Conservation (phyloP, 2,888 invertebrate genomes). For the Lepeophtheirus nordmannii region DNA sequence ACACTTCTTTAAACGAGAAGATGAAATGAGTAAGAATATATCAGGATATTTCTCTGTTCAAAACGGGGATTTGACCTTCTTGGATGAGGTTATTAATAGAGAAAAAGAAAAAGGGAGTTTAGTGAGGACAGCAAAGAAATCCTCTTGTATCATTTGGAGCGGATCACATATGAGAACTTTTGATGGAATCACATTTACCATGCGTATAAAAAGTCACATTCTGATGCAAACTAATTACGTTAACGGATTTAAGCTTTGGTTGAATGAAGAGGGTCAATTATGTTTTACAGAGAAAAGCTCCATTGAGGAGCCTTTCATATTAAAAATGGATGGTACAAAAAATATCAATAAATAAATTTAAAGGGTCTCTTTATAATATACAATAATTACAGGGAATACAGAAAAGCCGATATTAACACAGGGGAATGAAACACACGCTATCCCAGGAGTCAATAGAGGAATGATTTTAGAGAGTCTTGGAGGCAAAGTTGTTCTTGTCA, state of each 20-base stretch:
- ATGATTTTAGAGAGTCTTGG: slow-evolving; percentile 55
- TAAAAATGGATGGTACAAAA: background rate
- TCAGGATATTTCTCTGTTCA: background rate
- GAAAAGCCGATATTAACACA: background rate
- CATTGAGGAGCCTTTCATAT: background rate
- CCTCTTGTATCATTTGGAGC: slow-evolving; percentile 63
- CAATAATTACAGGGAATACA: background rate
- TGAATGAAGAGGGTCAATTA: background rate
- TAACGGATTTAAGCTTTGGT: background rate
- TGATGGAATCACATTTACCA: slow-evolving; percentile 45
- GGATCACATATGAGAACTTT: slow-evolving; percentile 68
- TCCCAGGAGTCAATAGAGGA: slow-evolving; percentile 56
- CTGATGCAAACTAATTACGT: background rate
- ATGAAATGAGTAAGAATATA: background rate
- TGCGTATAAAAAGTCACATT: background rate
- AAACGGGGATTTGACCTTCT: background rate
- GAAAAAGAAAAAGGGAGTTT: background rate
- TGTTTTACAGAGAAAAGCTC: background rate
- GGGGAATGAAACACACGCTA: slow-evolving; percentile 43
- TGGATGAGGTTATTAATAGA: background rate
- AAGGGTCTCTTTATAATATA: background rate
- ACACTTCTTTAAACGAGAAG: background rate
- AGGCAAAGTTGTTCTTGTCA: slow-evolving; percentile 48
- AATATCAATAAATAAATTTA: background rate
- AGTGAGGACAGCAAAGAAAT: slow-evolving; percentile 33